Conservation (phyloP, 2,797 vertebrate species). For the Leptodactylus fallax region DNA sequence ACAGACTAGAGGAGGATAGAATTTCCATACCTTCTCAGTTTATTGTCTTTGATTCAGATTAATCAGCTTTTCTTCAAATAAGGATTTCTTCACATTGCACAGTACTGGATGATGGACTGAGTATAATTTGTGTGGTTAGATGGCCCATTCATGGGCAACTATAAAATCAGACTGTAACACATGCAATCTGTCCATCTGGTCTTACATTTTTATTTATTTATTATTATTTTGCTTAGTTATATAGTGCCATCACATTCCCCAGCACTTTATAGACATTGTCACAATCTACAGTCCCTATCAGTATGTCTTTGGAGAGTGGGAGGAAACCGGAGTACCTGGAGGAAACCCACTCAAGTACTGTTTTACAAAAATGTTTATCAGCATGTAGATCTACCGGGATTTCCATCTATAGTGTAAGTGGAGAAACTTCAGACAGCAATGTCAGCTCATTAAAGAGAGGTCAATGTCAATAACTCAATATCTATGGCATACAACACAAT, state of each 20-base stretch:
- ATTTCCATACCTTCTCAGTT: not conserved
- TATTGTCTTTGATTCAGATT: not conserved
- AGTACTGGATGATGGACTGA: not conserved
- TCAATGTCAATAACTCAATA: no score
- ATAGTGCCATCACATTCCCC: no score
- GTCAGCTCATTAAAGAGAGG: no score
- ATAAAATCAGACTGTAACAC: not conserved
- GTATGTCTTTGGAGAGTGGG: no score
- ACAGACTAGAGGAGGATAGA: not conserved
- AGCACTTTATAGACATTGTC: no score
- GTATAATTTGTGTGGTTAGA: not conserved
- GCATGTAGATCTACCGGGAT: not conserved
- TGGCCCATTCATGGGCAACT: not conserved
- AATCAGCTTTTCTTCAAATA: not conserved
- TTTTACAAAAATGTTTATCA: not conserved
- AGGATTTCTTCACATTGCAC: not conserved
- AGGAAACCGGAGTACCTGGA: no score
- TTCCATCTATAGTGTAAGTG: not conserved
- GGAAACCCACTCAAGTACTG: no score
- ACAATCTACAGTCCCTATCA: no score
- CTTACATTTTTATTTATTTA: not conserved
- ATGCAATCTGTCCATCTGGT: not conserved
- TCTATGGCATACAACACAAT: no score
- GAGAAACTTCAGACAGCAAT: no score
- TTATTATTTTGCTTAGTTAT: no score